phyloP scores from a whole-genome alignment of 2,888 invertebrate species.

The Phalera bucephala region DNA sequence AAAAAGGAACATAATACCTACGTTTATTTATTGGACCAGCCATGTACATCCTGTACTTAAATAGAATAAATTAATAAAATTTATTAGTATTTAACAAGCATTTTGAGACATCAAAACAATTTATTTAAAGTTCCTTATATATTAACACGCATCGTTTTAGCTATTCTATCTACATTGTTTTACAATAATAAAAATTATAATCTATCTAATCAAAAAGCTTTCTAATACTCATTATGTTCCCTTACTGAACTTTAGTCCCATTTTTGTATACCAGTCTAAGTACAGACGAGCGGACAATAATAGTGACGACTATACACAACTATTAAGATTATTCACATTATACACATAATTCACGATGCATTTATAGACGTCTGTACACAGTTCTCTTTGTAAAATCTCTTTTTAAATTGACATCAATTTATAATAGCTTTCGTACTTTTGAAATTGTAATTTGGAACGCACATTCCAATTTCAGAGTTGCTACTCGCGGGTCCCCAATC shows the following conservation, averaged over 20 bases:
- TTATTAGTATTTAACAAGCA: constrained; percentile 32
- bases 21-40: constrained; percentile 46
- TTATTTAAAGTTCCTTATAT: constrained; percentile 34
- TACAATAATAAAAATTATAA: constrained; percentile 33
- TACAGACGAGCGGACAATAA: constrained; percentile 34
- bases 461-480: constrained; percentile 26
- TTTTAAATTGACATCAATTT: constrained; percentile 39
- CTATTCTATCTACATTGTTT: constrained; percentile 43
- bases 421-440: constrained; percentile 18
- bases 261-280: constrained; percentile 28
- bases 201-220: constrained; percentile 44
- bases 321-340: constrained; percentile 47
- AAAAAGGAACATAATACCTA: constrained; percentile 6
- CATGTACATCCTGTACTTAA: constrained; percentile 38
- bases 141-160: constrained; percentile 43
- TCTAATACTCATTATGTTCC: constrained; percentile 39
- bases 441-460: constrained; percentile 22
- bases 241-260: constrained; percentile 31
- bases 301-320: constrained; percentile 32
- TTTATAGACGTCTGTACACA: constrained; percentile 34
- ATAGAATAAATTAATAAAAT: constrained; percentile 23
- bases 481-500: constrained; percentile 3
- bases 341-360: constrained; percentile 42
- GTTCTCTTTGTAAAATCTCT: constrained; percentile 31
- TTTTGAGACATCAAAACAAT: constrained; percentile 38